Conservation (phyloP, 2,113 vertebrate species). For the Heliornis fulica region DNA sequence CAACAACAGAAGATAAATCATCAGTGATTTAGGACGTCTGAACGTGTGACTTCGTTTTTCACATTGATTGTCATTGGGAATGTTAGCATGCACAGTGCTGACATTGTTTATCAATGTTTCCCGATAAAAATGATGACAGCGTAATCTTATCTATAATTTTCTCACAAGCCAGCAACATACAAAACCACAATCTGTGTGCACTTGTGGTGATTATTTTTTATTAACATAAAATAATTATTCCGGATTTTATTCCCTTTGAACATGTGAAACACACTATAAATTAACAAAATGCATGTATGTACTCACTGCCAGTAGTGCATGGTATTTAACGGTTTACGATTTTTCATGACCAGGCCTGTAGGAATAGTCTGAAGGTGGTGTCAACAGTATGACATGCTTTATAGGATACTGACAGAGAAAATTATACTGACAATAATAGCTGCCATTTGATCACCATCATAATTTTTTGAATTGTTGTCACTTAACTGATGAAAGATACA, state of each 20-base stretch:
- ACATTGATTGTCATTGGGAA: background rate
- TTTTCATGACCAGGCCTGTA: background rate
- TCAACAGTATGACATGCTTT: background rate
- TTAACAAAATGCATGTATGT: background rate
- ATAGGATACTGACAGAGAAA: background rate
- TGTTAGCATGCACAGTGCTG: background rate
- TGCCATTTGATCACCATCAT: background rate
- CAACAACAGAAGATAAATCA: slow-evolving; percentile 75
- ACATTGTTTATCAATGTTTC: background rate
- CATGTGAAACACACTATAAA: background rate
- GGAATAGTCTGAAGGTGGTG: background rate
- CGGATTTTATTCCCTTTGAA: background rate
- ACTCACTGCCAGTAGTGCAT: background rate
- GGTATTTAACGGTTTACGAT: background rate
- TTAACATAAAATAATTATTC: background rate
- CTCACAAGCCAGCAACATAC: background rate
- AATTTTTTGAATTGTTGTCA: background rate
- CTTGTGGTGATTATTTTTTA: background rate
- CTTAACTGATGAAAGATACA: background rate
- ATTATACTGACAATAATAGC: background rate
- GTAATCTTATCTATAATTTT: background rate
- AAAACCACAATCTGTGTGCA: background rate
- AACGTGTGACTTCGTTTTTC: slow-evolving; percentile 45
- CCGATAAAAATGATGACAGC: background rate
- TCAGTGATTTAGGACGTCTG: slow-evolving; percentile 71